Base-by-base conservation (phyloP, 1,140 invertebrate species). In the Heliconius hermathena region DNA sequence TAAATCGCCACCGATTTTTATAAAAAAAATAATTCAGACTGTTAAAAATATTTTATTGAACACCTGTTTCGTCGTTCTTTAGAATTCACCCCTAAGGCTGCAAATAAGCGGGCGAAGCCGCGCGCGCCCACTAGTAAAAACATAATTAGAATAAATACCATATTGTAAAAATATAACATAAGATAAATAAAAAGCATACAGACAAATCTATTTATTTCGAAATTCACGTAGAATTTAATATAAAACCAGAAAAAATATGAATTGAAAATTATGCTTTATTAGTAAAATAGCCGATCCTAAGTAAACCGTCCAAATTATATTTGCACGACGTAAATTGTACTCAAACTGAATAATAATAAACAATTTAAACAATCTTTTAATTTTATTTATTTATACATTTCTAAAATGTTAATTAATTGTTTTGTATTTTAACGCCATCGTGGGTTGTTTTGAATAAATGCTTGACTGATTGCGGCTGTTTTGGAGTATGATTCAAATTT, bases 241-340 rank as follows among this genome's bases (percentile, higher is more conserved):
- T 16, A 66, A 66, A 66, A 29, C 22, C 20, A n/a, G 6, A 66
- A 13, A 13, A 66, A 26, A 29, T 18, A 66, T 29, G 60, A 66
- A 29, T 26, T 29, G 3, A 16, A 66, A 22, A 60, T 60, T 60
- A 60, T 60, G 8, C 54, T 60, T n/a, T 60, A 11, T 60, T 60
- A 60, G n/a, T 60, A 22, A 66, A 66, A 22, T 66, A 66, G 60
- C 60, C 26, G 60, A 66, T 66, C 60, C 60, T 66, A 66, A 66
- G 26, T 66, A 66, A 66, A 66, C 60, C 13, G 22, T 16, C 22
- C 8, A 16, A 16, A 66, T 66, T 66, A 29, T 66, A 66, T 66
- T 66, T 66, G 13, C 60, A 16, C 26, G 13, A 11, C 3, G 60
- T 3, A 66, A 29, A 66, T 66, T 66, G 0, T 66, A 66, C 60